Percentiles rank a stretch among this genome's conserved stretches.
These are phyloP conservation scores for Girardinichthys multiradiatus DNA, from an alignment of 2,113 vertebrate genomes.

Conservation along the genomic window DNA sequence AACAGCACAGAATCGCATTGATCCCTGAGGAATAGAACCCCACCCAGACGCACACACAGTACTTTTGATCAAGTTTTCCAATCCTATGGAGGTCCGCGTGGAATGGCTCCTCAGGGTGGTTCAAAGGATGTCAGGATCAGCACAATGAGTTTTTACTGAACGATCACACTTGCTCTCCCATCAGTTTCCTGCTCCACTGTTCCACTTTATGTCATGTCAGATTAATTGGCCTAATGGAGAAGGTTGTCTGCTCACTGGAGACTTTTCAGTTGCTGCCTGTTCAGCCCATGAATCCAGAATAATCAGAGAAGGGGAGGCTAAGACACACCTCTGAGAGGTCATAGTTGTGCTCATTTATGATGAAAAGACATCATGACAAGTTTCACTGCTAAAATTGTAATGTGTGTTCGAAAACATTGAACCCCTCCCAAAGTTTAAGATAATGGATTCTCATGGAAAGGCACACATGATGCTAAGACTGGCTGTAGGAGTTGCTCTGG, in stretches of 20 bases:
- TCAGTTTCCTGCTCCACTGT: constrained; percentile 23
- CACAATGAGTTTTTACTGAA: constrained; percentile 33
- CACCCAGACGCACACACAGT: constrained; percentile 47
- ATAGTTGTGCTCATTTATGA: not conserved
- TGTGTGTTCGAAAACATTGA: constrained; percentile 13
- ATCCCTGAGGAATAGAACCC: constrained; percentile 79
- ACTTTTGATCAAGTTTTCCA: constrained; percentile 68
- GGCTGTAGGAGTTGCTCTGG: constrained; percentile 97
- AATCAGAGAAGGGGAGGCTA: constrained; percentile 19
- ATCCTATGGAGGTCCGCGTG: constrained; percentile 45
- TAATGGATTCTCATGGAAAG: constrained; percentile 13
- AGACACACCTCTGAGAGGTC: constrained; percentile 6
- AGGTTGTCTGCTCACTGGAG: constrained; percentile 1
- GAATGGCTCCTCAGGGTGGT: constrained; percentile 54
- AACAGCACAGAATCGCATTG: constrained; percentile 52
- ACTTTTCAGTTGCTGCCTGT: not conserved
- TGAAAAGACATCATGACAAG: not conserved
- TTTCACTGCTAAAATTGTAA: constrained; percentile 22
- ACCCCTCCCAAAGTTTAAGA: constrained; percentile 12
- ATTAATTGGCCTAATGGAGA: constrained; percentile 1
- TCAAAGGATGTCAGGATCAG: constrained; percentile 79
- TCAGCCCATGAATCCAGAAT: constrained; percentile 21
- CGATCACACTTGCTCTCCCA: constrained; percentile 5
- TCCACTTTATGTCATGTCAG: constrained; percentile 52
- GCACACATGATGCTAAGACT: constrained; percentile 82